Evolutionary conservation across 1,140 invertebrate genomes (phyloP).

Genomic region (Brachionus angularis): DNA sequence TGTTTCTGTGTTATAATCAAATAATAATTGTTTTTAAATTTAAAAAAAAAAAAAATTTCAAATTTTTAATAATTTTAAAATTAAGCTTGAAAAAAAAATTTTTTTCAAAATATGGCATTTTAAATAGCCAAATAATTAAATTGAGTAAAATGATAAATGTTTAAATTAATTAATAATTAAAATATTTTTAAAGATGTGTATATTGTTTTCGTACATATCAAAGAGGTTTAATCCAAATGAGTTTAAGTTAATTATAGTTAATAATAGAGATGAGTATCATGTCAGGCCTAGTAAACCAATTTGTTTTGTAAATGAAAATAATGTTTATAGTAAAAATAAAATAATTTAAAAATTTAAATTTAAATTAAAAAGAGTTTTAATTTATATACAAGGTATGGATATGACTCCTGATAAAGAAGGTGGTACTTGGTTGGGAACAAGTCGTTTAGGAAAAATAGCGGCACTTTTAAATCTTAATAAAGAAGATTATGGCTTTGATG

Average conservation of each 20-base stretch:
- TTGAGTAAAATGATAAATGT: no score
- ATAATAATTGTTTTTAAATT: neutral
- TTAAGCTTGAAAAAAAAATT: neutral
- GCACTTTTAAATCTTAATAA: constrained; percentile 30
- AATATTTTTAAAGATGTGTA: constrained; percentile 38
- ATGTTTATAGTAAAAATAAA: neutral
- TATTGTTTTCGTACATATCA: constrained; percentile 30
- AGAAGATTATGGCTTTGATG: constrained; percentile 1
- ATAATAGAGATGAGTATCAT: constrained; percentile 36
- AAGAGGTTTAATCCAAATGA: constrained; percentile 12
- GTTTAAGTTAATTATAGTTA: constrained; percentile 25
- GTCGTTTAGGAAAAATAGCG: neutral
- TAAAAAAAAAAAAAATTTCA: neutral
- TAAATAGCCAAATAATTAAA: no score
- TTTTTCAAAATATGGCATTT: constrained; percentile 12
- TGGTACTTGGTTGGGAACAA: constrained; percentile 38
- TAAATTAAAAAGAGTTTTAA: neutral
- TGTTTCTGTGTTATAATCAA: no score
- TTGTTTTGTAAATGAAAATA: constrained; percentile 6
- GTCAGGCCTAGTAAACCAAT: constrained; percentile 25
- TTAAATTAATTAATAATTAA: no score
- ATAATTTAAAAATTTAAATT: neutral
- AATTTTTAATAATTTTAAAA: neutral
- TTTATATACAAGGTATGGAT: constrained; percentile 11
- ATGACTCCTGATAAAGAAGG: constrained; percentile 30